Base-by-base conservation (phyloP, 2,113 vertebrate genomes). In the Gracilinanus agilis region DNA sequence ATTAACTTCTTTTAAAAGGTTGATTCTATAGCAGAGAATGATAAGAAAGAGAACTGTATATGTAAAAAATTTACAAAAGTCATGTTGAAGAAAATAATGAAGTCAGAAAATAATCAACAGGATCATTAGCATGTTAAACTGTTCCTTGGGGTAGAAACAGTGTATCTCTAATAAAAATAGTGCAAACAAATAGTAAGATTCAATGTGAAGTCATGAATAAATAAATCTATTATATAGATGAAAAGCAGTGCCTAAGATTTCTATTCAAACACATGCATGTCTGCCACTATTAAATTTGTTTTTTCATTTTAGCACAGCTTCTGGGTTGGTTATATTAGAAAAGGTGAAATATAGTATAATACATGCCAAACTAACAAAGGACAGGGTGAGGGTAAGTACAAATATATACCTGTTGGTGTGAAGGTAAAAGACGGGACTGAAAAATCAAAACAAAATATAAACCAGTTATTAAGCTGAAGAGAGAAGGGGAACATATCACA, bases 401-500 rank as follows among this genome's bases (percentile, higher is more conserved):
- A 98, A 98, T 99, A 98, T 98, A 98, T 99, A 99, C 99, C 99
- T 99, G 99, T 99, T 98, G 99, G 99, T 98, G 99, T 99, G 99
- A 99, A 99, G 98, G 99, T 99, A 98, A 99, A 99, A 97, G 99
- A 99, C 95, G 99, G 99, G 98, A 99, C 99, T 99, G 99, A 98
- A 98, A 98, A 98, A 98, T 98, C 98, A 99, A 99, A 99, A 98
- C 98, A 98, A 98, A 99, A 99, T 97, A 99, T 96, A 98, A 98
- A 99, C 98, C 98, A 97, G 98, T 99, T 99, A 99, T 98, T 99
- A 99, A 98, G 98, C 98, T 98, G 98, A 98, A 99, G 98, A 98
- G 96, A 98, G 99, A 98, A 98, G 98, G 98, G 98, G 97, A 98
- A 98, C 98, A 98, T 98, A 98, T 98, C 98, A 99, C 98, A 99